phyloP scores from a whole-genome alignment of 2,888 invertebrate species.

The Idaea straminata region DNA sequence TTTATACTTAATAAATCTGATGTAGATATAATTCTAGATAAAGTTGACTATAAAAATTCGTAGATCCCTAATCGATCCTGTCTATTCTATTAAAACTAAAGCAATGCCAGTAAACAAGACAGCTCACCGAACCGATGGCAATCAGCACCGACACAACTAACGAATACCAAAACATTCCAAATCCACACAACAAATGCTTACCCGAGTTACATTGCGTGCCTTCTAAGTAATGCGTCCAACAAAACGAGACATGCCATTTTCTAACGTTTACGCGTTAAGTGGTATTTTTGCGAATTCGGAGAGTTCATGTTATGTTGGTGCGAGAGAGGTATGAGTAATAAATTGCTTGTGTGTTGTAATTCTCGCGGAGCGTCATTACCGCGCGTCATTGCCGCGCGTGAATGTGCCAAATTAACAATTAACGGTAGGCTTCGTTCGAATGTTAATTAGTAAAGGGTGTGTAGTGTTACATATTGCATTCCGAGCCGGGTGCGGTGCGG shows the following conservation, averaged over 20 bases:
- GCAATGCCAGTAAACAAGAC: not conserved
- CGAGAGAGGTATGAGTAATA: conserved; percentile 1
- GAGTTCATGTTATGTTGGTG: conserved; percentile 27
- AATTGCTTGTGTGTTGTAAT: conserved; percentile 1
- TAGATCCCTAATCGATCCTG: not conserved
- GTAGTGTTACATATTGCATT: conserved; percentile 4
- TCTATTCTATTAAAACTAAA: not conserved
- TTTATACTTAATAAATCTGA: not conserved
- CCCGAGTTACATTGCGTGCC: conserved; percentile 61
- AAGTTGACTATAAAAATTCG: not conserved
- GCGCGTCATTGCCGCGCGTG: conserved; percentile 69
- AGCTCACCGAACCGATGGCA: not conserved
- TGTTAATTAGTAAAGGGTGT: conserved; percentile 3
- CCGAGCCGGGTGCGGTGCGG: conserved; percentile 1
- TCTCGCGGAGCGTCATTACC: conserved; percentile 35
- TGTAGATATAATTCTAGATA: not conserved
- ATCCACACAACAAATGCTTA: conserved; percentile 59
- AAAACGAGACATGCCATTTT: conserved; percentile 18
- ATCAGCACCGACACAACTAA: conserved; percentile 11
- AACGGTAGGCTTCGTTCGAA: conserved; percentile 20
- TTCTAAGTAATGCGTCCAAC: conserved; percentile 58
- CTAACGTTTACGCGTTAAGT: not conserved
- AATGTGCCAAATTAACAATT: conserved; percentile 78
- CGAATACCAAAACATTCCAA: conserved; percentile 28
- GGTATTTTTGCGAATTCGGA: conserved; percentile 4